Percentiles rank a stretch among this genome's conserved stretches.
phyloP scores from a whole-genome alignment of 2,797 vertebrate genomes.

The Pangasius mekongensis region DNA sequence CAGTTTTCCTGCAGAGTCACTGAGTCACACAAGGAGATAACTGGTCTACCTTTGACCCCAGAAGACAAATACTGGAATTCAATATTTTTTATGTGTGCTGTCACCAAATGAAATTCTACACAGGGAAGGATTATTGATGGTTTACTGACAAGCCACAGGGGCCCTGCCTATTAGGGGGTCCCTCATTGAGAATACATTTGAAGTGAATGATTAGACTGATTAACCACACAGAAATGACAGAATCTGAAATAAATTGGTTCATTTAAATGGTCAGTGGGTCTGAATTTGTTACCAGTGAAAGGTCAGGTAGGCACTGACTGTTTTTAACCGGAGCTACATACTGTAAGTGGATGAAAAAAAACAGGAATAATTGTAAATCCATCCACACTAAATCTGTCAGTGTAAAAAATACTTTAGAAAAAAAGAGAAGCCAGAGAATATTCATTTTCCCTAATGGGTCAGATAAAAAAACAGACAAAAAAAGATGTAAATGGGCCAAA shows the following conservation, averaged over 20 bases:
- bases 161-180: neutral
- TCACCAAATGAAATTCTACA: constrained; percentile 1
- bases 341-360: neutral
- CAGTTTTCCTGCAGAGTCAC: neutral
- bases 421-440: neutral
- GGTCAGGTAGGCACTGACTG: neutral
- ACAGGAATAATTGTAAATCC: neutral
- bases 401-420: neutral
- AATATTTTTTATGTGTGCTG: neutral
- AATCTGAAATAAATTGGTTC: neutral
- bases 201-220: neutral
- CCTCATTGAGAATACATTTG: neutral
- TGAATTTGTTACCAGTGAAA: neutral
- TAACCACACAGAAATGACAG: neutral
- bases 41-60: constrained; percentile 7
- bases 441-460: neutral
- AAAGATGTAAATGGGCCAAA: neutral
- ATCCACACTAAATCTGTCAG: neutral
- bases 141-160: constrained; percentile 1
- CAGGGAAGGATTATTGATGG: neutral
- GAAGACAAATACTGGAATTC: constrained; percentile 7
- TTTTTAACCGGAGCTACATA: neutral
- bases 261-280: neutral
- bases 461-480: neutral
- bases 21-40: neutral